Evolutionary conservation across 2,888 invertebrate species (phyloP).

Genomic region (Apamea anceps): DNA sequence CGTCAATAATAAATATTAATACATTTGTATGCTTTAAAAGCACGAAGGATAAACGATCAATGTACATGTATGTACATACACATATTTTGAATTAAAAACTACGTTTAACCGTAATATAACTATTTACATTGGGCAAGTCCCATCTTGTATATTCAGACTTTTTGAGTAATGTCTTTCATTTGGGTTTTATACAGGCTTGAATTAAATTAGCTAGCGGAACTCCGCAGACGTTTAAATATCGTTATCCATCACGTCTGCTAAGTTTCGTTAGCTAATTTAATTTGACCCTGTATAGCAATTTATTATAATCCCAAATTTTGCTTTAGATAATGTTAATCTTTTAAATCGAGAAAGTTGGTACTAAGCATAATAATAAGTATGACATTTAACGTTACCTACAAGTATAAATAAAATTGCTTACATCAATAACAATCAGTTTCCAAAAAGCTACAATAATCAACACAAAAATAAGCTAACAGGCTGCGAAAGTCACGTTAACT

Average conservation of each 20-base stretch:
- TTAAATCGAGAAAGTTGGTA: constrained; percentile 34
- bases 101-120: constrained; percentile 67
- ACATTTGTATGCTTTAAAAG: constrained; percentile 71
- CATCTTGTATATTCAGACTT: constrained; percentile 78
- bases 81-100: constrained; percentile 65
- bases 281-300: constrained; percentile 31
- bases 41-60: constrained; percentile 61
- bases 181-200: constrained; percentile 53
- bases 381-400: constrained; percentile 43
- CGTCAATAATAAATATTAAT: constrained; percentile 20
- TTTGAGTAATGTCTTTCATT: constrained; percentile 70
- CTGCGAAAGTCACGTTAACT: not conserved
- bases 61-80: constrained; percentile 44
- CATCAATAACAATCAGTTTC: constrained; percentile 11
- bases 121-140: constrained; percentile 71
- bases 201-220: not conserved
- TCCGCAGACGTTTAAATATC: not conserved
- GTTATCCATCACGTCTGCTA: not conserved
- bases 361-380: constrained; percentile 37
- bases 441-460: not conserved
- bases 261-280: not conserved
- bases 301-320: constrained; percentile 37
- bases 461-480: constrained; percentile 6
- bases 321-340: constrained; percentile 26
- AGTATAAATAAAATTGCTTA: constrained; percentile 20